These are phyloP conservation scores for Spodoptera litura DNA, from an alignment of 1,140 invertebrate genomes.

Conservation along the genomic window DNA sequence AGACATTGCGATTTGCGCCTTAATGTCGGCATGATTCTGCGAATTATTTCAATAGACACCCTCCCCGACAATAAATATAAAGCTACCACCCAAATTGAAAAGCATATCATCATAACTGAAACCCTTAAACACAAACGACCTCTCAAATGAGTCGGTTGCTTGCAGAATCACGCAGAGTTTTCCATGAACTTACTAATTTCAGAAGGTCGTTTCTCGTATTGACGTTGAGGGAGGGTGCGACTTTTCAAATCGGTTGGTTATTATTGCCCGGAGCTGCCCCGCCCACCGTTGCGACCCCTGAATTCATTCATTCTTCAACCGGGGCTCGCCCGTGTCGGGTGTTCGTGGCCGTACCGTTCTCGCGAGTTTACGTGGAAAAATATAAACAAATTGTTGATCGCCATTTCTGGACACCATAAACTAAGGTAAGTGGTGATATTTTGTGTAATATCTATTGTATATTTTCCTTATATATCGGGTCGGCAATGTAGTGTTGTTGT, in stretches of 20 bases:
- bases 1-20: slow-evolving; percentile 25
- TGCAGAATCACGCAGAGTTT: slow-evolving; percentile 60
- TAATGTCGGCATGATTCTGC: slow-evolving; percentile 47
- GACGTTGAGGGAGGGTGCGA: neutral
- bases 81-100: slow-evolving; percentile 46
- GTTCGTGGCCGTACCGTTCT: slow-evolving; percentile 48
- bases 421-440: slow-evolving; percentile 24
- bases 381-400: slow-evolving; percentile 45
- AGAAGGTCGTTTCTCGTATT: slow-evolving; percentile 39
- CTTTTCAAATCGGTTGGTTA: slow-evolving; percentile 54
- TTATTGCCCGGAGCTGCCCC: slow-evolving; percentile 56
- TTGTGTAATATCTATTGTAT: neutral
- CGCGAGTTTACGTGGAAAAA: slow-evolving; percentile 53
- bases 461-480: neutral
- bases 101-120: slow-evolving; percentile 15
- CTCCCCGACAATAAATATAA: slow-evolving; percentile 37
- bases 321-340: slow-evolving; percentile 56
- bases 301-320: slow-evolving; percentile 68
- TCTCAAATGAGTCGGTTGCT: slow-evolving; percentile 57
- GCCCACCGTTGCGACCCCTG: slow-evolving; percentile 68
- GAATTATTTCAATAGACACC: slow-evolving; percentile 57
- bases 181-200: slow-evolving; percentile 57
- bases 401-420: slow-evolving; percentile 17
- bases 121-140: slow-evolving; percentile 34
- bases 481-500: neutral